A percentile compares a stretch with the other conserved stretches of the same genome.
phyloP scores from a whole-genome alignment of 2,113 vertebrate genomes.

The Alaudala cheleensis region DNA sequence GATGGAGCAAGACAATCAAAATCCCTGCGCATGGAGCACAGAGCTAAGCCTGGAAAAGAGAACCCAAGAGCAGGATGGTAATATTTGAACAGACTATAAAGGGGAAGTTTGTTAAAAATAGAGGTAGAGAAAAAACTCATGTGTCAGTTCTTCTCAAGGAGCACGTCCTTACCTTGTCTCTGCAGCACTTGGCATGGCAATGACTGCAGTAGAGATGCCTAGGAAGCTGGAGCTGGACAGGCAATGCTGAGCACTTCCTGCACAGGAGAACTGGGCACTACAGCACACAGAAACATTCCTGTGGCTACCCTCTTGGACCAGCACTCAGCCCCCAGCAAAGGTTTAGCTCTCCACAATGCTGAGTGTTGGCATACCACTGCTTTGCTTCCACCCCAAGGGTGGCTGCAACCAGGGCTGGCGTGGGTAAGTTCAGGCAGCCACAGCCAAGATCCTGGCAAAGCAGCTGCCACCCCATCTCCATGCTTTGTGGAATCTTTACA shows the following conservation, averaged over 20 bases:
- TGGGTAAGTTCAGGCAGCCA: not conserved
- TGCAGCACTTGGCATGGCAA: accelerated
- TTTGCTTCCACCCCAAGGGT: not conserved
- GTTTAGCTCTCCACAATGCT: not conserved
- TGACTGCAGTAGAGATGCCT: not conserved
- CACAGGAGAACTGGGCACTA: not conserved
- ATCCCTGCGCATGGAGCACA: not conserved
- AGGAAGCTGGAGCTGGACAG: not conserved
- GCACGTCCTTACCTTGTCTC: not conserved
- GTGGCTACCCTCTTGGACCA: not conserved
- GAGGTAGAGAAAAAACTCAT: not conserved
- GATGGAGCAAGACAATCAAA: not conserved
- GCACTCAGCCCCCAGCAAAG: not conserved
- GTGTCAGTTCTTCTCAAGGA: not conserved
- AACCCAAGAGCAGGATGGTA: not conserved
- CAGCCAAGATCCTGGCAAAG: not conserved
- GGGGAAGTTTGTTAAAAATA: not conserved
- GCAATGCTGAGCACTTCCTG: not conserved
- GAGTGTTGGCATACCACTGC: accelerated
- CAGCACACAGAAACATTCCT: not conserved
- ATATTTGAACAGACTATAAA: not conserved
- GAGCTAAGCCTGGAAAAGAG: not conserved
- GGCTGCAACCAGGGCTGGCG: not conserved
- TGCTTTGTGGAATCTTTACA: not conserved
- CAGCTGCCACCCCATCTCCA: not conserved